phyloP scores from a whole-genome alignment of 92 coral and sea anemone species.

The Nematostella vectensis region DNA sequence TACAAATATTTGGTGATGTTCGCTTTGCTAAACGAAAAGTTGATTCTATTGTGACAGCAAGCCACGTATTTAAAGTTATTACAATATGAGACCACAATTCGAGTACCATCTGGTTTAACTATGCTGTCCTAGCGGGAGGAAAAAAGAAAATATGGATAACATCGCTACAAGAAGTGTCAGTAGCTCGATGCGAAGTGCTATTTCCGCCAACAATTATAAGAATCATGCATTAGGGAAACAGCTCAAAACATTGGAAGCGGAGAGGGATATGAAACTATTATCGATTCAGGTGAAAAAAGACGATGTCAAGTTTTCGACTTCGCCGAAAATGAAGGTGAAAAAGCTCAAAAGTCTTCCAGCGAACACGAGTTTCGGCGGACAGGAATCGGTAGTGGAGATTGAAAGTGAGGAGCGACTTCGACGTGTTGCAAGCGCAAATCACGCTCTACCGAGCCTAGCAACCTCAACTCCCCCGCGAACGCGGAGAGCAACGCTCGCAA shows the following conservation, averaged over 20 bases:
- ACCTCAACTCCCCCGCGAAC: constrained; percentile 5
- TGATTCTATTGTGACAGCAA: no score
- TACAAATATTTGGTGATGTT: no score
- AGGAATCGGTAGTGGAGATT: background rate
- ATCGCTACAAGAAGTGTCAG: constrained; percentile 40
- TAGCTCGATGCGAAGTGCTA: constrained; percentile 46
- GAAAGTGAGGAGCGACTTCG: constrained; percentile 1
- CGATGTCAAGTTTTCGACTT: constrained; percentile 25
- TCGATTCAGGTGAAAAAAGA: constrained; percentile 55
- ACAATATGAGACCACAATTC: no score
- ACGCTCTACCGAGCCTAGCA: background rate
- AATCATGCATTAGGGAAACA: constrained; percentile 39
- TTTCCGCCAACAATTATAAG: constrained; percentile 33
- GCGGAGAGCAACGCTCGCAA: background rate
- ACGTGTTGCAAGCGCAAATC: constrained; percentile 1
- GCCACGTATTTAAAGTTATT: no score
- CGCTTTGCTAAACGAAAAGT: no score
- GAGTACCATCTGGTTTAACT: no score
- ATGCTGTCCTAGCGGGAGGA: no score
- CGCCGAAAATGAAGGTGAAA: constrained; percentile 16
- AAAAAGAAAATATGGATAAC: constrained; percentile 47
- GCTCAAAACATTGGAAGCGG: constrained; percentile 57
- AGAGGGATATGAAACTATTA: constrained; percentile 52
- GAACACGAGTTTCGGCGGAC: background rate
- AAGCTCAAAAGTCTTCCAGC: constrained; percentile 12